Evolutionary conservation across 2,888 invertebrate species (phyloP).

Genomic region (Eupithecia insigniata): DNA sequence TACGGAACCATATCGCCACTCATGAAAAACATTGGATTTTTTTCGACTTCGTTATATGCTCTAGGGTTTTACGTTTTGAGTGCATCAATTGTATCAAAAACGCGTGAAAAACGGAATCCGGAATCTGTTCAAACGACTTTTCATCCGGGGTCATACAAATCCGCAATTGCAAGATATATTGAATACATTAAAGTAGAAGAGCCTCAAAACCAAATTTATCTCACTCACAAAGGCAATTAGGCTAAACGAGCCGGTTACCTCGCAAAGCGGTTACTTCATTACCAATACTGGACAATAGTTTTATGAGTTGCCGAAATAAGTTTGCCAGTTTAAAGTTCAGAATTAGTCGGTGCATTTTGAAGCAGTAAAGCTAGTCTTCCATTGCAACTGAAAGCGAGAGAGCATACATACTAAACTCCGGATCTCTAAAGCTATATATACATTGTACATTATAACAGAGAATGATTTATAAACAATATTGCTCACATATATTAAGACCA

Average conservation of each 20-base stretch:
- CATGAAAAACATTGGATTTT: not conserved
- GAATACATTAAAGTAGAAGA: not conserved
- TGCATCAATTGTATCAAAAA: not conserved
- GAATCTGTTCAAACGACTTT: not conserved
- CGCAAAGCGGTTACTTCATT: conserved; percentile 55
- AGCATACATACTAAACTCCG: not conserved
- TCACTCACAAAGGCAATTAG: conserved; percentile 19
- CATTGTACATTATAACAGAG: no score
- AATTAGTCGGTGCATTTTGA: conserved; percentile 79
- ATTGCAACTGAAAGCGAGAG: not conserved
- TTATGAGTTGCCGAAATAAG: conserved; percentile 80
- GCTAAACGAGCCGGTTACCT: conserved; percentile 17
- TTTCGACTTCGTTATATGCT: not conserved
- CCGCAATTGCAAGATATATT: not conserved
- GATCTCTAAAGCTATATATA: not conserved
- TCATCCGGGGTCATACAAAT: not conserved
- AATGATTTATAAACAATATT: no score
- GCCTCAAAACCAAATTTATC: conserved; percentile 9
- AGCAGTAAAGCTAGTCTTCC: conserved; percentile 50
- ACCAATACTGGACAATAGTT: conserved; percentile 71
- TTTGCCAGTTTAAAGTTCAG: conserved; percentile 76
- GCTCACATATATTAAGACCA: no score
- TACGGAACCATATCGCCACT: not conserved
- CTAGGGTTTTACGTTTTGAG: not conserved
- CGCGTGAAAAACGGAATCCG: not conserved